Evolutionary conservation across 2,113 vertebrate species (phyloP).

Genomic region (Polyodon spathula): DNA sequence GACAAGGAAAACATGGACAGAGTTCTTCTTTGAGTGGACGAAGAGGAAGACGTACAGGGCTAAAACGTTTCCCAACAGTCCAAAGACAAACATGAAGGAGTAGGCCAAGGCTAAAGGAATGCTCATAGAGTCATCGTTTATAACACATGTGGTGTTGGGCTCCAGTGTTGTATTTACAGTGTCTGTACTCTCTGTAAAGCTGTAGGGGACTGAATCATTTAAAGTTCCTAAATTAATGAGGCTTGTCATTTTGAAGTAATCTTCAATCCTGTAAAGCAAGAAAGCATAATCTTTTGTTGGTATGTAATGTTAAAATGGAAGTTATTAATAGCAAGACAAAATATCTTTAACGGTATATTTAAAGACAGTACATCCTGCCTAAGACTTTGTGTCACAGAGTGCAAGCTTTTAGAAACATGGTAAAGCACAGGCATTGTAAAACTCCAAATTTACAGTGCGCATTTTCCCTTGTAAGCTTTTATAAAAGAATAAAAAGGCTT

Average conservation of each 20-base stretch:
- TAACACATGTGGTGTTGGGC: slow-evolving; percentile 21
- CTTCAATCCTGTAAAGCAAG: slow-evolving; percentile 18
- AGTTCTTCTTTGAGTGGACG: slow-evolving; percentile 74
- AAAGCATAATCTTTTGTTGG: neutral
- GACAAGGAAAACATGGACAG: slow-evolving; percentile 79
- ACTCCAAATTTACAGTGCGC: too few relatives aligned
- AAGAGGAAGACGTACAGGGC: slow-evolving; percentile 77
- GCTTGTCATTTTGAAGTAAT: slow-evolving; percentile 12
- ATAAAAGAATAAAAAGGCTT: too few relatives aligned
- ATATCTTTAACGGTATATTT: too few relatives aligned
- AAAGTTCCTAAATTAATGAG: neutral
- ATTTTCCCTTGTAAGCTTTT: too few relatives aligned
- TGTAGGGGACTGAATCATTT: neutral
- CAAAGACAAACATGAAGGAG: slow-evolving; percentile 66
- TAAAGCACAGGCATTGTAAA: too few relatives aligned
- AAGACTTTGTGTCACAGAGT: too few relatives aligned
- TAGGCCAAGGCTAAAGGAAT: slow-evolving; percentile 55
- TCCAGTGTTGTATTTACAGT: neutral
- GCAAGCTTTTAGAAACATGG: too few relatives aligned
- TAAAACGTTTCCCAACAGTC: slow-evolving; percentile 66
- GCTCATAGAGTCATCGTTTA: slow-evolving; percentile 46
- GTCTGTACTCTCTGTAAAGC: neutral
- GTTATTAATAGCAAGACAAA: too few relatives aligned
- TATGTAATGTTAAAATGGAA: too few relatives aligned
- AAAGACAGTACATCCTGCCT: too few relatives aligned